Evolutionary conservation across 2,797 vertebrate species (phyloP).

Genomic region (Clangula hyemalis): DNA sequence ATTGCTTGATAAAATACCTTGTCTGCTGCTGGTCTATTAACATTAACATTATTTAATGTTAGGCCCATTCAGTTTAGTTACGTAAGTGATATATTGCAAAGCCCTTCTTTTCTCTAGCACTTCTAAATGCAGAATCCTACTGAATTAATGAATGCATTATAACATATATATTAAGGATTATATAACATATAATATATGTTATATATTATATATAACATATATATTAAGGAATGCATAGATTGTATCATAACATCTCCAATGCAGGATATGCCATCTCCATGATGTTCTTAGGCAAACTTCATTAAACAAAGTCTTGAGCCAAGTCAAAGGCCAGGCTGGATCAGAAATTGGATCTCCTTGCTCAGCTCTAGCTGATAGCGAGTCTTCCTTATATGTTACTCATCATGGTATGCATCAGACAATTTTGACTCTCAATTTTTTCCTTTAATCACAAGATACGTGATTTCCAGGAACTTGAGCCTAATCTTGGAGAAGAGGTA

Average conservation of each 20-base stretch:
- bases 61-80: neutral
- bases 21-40: neutral
- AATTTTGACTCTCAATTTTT: neutral
- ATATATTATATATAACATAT: neutral
- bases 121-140: neutral
- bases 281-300: neutral
- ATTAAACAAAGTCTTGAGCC: neutral
- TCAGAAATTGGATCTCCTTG: neutral
- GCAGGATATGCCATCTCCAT: neutral
- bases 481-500: neutral
- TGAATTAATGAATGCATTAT: neutral
- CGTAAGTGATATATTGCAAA: neutral
- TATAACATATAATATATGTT: too few species aligned
- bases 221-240: neutral
- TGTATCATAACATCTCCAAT: neutral
- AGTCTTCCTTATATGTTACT: rapidly evolving
- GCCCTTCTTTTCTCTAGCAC: neutral
- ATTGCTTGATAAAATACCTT: neutral
- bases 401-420: neutral
- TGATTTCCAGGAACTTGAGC: neutral
- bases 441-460: neutral
- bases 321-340: neutral
- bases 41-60: neutral
- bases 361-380: neutral
- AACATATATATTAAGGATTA: neutral